A percentile compares a stretch with the other conserved stretches of the same genome.
Evolutionary conservation across 2,888 invertebrate species (phyloP).

Genomic region (Diarsia brunnea): DNA sequence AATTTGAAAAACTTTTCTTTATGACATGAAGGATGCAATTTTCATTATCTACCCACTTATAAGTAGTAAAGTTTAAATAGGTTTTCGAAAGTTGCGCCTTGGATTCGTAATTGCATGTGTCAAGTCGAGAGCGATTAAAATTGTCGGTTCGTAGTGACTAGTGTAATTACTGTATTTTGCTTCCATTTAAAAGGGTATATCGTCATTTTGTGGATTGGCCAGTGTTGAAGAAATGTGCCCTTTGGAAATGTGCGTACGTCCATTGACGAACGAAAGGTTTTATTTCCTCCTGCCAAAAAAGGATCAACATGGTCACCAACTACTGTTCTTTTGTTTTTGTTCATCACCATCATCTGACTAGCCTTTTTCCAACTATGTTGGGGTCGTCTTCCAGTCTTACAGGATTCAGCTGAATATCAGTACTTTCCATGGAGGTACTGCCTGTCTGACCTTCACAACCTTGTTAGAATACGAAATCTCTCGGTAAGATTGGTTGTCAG

Average conservation of each 20-base stretch:
- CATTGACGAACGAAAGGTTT: background rate
- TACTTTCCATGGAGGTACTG: too few relatives aligned
- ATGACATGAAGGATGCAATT: slow-evolving; percentile 70
- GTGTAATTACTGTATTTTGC: slow-evolving; percentile 28
- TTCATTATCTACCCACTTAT: slow-evolving; percentile 68
- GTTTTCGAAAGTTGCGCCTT: slow-evolving; percentile 67
- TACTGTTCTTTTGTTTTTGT: background rate
- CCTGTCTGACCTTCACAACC: too few relatives aligned
- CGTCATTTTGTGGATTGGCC: slow-evolving; percentile 32
- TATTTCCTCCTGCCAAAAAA: background rate
- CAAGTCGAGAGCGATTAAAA: slow-evolving; percentile 53
- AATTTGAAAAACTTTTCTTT: slow-evolving; percentile 75
- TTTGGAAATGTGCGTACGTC: slow-evolving; percentile 13
- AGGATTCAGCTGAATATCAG: too few relatives aligned
- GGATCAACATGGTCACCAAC: background rate
- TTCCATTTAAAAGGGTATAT: background rate
- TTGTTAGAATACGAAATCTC: too few relatives aligned
- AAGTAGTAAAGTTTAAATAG: slow-evolving; percentile 61
- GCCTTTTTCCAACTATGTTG: too few relatives aligned
- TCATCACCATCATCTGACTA: background rate
- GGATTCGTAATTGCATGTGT: slow-evolving; percentile 68
- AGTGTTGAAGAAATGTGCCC: slow-evolving; percentile 2
- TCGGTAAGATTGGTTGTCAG: too few relatives aligned
- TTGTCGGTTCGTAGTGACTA: slow-evolving; percentile 34
- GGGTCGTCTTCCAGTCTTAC: too few relatives aligned